A percentile compares a stretch with the other conserved stretches of the same genome.
These are phyloP conservation scores for Acrobasis repandana DNA, from an alignment of 2,888 invertebrate species.

Conservation along the genomic window DNA sequence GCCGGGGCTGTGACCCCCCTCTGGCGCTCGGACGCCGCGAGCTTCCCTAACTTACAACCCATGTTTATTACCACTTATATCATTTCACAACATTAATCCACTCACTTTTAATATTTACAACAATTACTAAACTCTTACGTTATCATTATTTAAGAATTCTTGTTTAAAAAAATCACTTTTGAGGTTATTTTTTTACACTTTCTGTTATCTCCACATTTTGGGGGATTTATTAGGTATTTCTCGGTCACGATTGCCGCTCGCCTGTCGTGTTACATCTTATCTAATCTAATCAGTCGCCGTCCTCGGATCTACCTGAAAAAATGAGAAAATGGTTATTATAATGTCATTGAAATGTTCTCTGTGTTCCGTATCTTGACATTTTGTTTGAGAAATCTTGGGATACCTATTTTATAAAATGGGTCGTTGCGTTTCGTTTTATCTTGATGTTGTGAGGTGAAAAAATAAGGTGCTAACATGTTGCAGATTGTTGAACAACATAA, in stretches of 20 bases:
- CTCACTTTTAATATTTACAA: not conserved
- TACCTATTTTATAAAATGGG: not conserved
- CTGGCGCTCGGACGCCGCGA: slow-evolving; percentile 83
- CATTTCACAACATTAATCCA: slow-evolving; percentile 17
- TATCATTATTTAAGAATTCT: slow-evolving; percentile 2
- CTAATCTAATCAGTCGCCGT: slow-evolving; percentile 45
- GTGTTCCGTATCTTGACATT: not conserved
- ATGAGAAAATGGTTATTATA: slow-evolving; percentile 37
- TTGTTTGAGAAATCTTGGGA: not conserved
- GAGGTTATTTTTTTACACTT: not conserved
- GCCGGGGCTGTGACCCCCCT: slow-evolving; percentile 63
- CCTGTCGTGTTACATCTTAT: slow-evolving; percentile 37
- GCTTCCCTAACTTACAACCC: slow-evolving; percentile 91
- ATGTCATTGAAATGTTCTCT: slow-evolving; percentile 27
- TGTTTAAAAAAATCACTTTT: not conserved
- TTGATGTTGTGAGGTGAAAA: no score
- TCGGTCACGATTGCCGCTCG: slow-evolving; percentile 3
- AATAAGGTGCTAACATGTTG: no score
- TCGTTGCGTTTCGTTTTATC: not conserved
- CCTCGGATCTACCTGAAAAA: slow-evolving; percentile 47
- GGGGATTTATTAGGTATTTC: not conserved
- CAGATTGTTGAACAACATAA: no score
- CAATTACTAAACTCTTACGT: not conserved
- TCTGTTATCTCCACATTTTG: slow-evolving; percentile 17
- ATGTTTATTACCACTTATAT: slow-evolving; percentile 59